Percentiles rank a stretch among this genome's conserved stretches.
These are phyloP conservation scores for Triops cancriformis DNA, from an alignment of 1,140 invertebrate species.

Conservation along the genomic window DNA sequence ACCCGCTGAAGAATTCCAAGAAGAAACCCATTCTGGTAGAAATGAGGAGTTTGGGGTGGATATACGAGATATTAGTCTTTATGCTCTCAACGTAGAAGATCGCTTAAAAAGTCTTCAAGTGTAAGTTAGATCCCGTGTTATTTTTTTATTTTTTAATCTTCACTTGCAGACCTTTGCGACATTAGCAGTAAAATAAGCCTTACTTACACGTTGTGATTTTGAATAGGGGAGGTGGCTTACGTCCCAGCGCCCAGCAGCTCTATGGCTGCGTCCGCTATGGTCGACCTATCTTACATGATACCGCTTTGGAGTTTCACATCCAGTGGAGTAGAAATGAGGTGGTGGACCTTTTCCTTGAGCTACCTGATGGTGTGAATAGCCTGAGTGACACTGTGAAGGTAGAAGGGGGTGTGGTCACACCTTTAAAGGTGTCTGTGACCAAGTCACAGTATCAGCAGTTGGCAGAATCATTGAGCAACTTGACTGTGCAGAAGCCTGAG, in stretches of 20 bases:
- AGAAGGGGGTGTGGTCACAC: constrained; percentile 68
- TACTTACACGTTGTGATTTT: constrained; percentile 18
- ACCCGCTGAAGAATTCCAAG: background rate
- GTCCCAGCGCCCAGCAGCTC: constrained; percentile 51
- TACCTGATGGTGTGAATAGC: constrained; percentile 35
- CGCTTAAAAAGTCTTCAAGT: constrained; percentile 32
- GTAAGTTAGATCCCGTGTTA: too few species aligned
- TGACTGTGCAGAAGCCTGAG: constrained; percentile 3
- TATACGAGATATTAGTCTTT: constrained; percentile 79
- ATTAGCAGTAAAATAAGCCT: background rate
- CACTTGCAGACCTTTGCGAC: too few species aligned
- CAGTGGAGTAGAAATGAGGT: constrained; percentile 45
- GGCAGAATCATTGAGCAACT: constrained; percentile 50
- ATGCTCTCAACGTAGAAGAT: constrained; percentile 57
- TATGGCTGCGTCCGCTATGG: constrained; percentile 55
- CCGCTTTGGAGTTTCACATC: constrained; percentile 47
- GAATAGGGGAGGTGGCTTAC: constrained; percentile 18
- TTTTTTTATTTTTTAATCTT: too few species aligned
- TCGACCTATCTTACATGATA: constrained; percentile 70
- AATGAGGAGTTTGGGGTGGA: constrained; percentile 44
- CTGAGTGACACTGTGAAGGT: constrained; percentile 43
- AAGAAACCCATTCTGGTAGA: constrained; percentile 22
- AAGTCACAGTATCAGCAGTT: constrained; percentile 82
- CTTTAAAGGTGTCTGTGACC: constrained; percentile 72
- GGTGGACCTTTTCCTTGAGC: constrained; percentile 24